Evolutionary conservation across 2,888 invertebrate species (phyloP).

Genomic region (Tipula helvola): DNA sequence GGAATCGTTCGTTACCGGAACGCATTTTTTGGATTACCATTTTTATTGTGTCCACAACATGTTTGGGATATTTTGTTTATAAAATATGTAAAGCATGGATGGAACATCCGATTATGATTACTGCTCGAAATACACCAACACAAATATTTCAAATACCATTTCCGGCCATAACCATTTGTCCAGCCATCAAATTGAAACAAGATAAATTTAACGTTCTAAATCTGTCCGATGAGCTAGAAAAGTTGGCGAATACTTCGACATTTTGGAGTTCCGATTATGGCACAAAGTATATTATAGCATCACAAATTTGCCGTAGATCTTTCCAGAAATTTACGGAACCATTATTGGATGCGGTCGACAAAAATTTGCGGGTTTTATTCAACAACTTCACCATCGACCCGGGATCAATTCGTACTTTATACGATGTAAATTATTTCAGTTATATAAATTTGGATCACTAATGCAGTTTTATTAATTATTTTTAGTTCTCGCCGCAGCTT

Average conservation of each 20-base stretch:
- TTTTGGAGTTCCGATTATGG: background rate
- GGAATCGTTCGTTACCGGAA: background rate
- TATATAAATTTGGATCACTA: background rate
- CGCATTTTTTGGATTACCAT: background rate
- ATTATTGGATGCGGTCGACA: too few relatives aligned
- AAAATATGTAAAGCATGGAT: background rate
- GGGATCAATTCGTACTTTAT: background rate
- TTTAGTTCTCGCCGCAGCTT: background rate
- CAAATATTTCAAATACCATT: background rate
- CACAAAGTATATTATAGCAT: background rate
- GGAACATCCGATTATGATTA: background rate
- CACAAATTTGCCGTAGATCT: background rate
- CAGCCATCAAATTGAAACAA: background rate
- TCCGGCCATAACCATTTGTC: background rate
- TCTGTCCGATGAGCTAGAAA: background rate
- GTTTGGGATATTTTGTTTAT: background rate
- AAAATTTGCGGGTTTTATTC: too few relatives aligned
- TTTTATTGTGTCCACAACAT: background rate
- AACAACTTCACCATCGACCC: background rate
- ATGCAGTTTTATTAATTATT: background rate
- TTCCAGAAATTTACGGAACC: background rate
- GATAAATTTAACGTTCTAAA: background rate
- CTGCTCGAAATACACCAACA: background rate
- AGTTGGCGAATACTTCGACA: background rate
- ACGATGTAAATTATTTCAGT: background rate